Evolutionary conservation across 1,140 invertebrate species (phyloP).

Genomic region (Grapholita molesta): DNA sequence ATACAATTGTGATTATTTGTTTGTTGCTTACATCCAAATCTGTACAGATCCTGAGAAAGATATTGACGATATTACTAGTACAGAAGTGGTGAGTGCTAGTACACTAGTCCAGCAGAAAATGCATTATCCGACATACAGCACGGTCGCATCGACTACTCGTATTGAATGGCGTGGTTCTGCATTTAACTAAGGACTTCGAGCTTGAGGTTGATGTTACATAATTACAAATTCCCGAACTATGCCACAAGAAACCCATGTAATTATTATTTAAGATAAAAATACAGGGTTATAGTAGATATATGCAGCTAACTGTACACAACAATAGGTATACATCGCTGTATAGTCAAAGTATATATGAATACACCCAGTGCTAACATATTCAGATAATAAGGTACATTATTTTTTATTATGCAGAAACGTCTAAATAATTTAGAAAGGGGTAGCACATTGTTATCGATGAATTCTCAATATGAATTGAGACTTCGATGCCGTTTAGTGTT

Average conservation of each 20-base stretch:
- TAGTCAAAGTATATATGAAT: too few species aligned
- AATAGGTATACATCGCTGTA: too few species aligned
- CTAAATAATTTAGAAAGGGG: too few species aligned
- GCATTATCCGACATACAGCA: background rate
- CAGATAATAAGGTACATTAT: too few species aligned
- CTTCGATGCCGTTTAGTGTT: too few species aligned
- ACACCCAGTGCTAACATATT: too few species aligned
- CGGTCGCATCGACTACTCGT: conserved; percentile 4
- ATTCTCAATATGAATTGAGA: too few species aligned
- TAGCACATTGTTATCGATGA: too few species aligned
- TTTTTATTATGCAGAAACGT: too few species aligned
- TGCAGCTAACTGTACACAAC: background rate
- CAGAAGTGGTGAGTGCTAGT: background rate
- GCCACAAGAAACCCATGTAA: background rate
- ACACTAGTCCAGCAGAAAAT: background rate
- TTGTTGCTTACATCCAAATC: background rate
- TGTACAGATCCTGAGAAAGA: background rate
- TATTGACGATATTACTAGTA: background rate
- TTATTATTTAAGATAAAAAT: background rate
- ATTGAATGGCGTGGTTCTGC: conserved; percentile 9
- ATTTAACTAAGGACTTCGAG: background rate
- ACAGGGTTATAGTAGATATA: background rate
- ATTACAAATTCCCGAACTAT: too few species aligned
- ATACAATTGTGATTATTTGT: background rate
- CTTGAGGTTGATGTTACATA: background rate